Percentiles rank a stretch among this genome's conserved stretches.
These are phyloP conservation scores for Uropetala carovei DNA, from an alignment of 2,888 invertebrate species.

Conservation along the genomic window DNA sequence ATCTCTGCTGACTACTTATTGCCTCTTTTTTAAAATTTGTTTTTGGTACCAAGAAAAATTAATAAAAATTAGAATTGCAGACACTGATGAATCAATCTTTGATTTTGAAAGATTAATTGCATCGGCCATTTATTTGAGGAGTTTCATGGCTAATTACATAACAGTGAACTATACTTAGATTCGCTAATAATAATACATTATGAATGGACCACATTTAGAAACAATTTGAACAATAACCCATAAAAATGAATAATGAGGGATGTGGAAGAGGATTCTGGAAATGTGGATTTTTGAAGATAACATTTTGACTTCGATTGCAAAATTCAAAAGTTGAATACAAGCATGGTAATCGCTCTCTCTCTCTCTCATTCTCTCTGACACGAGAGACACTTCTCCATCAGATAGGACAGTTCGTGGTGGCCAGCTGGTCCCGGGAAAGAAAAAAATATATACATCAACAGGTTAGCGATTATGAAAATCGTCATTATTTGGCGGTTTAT, in stretches of 20 bases:
- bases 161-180: no score
- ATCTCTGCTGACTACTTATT: no score
- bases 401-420: constrained; percentile 48
- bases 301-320: background rate
- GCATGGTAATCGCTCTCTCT: constrained; percentile 47
- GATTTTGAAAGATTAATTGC: no score
- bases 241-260: background rate
- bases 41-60: no score
- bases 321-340: background rate
- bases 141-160: no score
- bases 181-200: no score
- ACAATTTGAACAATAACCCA: no score
- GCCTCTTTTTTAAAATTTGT: no score
- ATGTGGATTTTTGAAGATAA: constrained; percentile 55
- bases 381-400: constrained; percentile 19
- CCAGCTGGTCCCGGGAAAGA: constrained; percentile 46
- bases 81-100: no score
- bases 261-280: background rate
- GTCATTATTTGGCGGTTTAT: background rate
- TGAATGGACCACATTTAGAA: no score
- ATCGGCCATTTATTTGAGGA: no score
- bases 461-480: background rate
- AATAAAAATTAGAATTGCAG: no score
- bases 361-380: background rate
- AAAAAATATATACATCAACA: constrained; percentile 28